phyloP scores from a whole-genome alignment of 2,888 invertebrate genomes.

The Aquatica leii region DNA sequence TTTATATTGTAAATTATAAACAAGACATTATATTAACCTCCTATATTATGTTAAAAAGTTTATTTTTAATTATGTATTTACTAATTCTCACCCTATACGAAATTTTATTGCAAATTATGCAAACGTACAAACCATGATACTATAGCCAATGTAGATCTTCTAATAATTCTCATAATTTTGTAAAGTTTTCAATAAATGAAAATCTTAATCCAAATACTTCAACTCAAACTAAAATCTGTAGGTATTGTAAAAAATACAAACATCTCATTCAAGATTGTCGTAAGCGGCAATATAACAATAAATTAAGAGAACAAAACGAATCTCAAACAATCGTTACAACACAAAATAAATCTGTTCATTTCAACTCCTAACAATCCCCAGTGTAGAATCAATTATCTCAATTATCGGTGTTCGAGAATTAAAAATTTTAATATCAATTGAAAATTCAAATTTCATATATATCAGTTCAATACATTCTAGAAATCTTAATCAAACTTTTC shows the following conservation, averaged over 20 bases:
- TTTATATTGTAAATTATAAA: too few relatives aligned
- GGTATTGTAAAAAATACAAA: neutral
- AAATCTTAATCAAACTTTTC: too few relatives aligned
- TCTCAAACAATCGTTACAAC: too few relatives aligned
- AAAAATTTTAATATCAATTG: neutral
- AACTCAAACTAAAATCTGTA: too few relatives aligned
- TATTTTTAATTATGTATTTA: too few relatives aligned
- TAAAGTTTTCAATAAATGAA: neutral
- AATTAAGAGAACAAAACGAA: neutral
- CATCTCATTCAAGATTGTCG: neutral
- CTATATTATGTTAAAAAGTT: too few relatives aligned
- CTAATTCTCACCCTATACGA: too few relatives aligned
- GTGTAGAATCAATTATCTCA: neutral
- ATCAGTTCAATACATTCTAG: neutral
- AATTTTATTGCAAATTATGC: neutral
- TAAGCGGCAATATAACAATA: neutral
- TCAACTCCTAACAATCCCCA: neutral
- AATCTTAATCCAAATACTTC: neutral
- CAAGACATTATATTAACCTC: too few relatives aligned
- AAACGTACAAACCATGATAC: neutral
- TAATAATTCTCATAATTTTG: neutral
- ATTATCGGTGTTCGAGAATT: neutral
- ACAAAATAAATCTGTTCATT: neutral
- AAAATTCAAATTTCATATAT: neutral
- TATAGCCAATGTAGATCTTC: neutral